Conservation (phyloP, 2,113 vertebrate species). For the Uria aalge region DNA sequence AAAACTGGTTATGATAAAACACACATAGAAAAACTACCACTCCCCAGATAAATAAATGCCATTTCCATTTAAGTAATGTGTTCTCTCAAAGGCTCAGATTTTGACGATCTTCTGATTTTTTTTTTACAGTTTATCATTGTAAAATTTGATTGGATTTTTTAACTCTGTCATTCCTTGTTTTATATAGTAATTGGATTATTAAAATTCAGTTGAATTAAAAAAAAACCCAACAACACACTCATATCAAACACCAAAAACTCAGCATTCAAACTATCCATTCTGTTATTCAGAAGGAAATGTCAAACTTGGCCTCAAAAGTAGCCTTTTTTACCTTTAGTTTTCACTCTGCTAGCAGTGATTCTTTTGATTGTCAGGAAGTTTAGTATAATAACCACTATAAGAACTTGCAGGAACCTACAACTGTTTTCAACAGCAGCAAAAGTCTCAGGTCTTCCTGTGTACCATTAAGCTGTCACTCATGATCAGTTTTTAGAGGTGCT, state of each 20-base stretch:
- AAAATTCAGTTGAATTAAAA: not conserved
- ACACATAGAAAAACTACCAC: not conserved
- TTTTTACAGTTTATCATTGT: not conserved
- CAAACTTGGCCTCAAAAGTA: not conserved
- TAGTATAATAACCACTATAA: not conserved
- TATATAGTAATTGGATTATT: not conserved
- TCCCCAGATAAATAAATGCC: not conserved
- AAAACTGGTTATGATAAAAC: not conserved
- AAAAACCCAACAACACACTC: not conserved
- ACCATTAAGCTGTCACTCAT: not conserved
- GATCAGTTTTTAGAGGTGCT: not conserved
- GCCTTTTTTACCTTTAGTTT: not conserved
- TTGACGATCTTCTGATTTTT: not conserved
- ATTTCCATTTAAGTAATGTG: not conserved
- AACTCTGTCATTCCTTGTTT: not conserved
- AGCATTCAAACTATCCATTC: not conserved
- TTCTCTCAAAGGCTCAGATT: not conserved
- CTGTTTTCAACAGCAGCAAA: not conserved
- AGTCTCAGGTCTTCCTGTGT: not conserved
- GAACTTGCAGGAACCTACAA: not conserved
- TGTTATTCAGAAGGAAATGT: not conserved
- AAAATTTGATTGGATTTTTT: not conserved
- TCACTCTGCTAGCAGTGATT: not conserved
- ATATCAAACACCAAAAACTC: not conserved
- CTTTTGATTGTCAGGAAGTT: not conserved